Evolutionary conservation across 2,888 invertebrate species (phyloP).

Genomic region (Eilema griseolum): DNA sequence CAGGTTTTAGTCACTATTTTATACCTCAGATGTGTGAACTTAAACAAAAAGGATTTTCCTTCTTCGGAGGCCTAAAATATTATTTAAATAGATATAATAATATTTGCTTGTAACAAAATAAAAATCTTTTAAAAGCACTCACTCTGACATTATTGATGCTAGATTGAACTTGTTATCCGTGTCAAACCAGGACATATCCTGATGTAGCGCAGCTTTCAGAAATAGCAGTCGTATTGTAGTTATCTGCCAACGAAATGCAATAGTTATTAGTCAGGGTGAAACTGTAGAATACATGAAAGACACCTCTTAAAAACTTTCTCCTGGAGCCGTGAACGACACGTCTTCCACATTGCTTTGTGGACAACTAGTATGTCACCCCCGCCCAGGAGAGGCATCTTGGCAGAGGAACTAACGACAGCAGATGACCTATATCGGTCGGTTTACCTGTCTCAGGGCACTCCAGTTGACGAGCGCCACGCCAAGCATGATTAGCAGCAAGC

Average conservation of each 20-base stretch:
- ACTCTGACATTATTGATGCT: slow-evolving; percentile 92
- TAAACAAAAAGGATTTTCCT: neutral
- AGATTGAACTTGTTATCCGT: slow-evolving; percentile 90
- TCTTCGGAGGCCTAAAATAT: neutral
- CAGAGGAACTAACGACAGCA: neutral
- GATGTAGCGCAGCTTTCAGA: slow-evolving; percentile 88
- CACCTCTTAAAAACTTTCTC: neutral
- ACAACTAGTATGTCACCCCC: no score
- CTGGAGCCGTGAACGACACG: no score
- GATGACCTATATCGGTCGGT: neutral
- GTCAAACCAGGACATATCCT: slow-evolving; percentile 93
- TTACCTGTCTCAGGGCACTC: slow-evolving; percentile 86
- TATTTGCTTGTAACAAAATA: neutral
- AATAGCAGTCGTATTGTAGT: slow-evolving; percentile 88
- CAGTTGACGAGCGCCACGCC: slow-evolving; percentile 87
- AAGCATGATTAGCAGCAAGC: slow-evolving; percentile 72
- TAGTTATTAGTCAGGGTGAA: neutral
- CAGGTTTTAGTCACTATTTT: no score
- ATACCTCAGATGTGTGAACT: no score
- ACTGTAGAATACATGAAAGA: no score
- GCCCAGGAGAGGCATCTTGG: neutral
- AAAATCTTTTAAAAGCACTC: slow-evolving; percentile 68
- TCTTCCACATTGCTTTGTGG: neutral
- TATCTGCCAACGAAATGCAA: slow-evolving; percentile 69
- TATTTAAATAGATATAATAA: no score